Evolutionary conservation across 2,797 vertebrate genomes (phyloP).

Genomic region (Notolabrus celidotus): DNA sequence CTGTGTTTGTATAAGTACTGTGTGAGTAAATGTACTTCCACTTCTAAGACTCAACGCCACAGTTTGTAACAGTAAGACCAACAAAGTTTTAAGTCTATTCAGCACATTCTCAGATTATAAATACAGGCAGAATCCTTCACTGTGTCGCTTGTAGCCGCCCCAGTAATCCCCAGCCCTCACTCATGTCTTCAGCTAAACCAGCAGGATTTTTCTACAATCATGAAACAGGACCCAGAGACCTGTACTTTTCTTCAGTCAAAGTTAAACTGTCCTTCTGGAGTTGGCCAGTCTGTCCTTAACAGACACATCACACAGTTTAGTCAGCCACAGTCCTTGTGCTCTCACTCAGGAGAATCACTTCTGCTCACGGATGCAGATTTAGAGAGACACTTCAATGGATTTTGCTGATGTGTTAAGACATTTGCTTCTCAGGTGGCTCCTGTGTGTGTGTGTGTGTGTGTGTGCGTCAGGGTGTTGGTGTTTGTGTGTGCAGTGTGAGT

Average conservation of each 20-base stretch:
- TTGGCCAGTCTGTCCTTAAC: constrained; percentile 43
- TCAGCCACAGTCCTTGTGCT: constrained; percentile 29
- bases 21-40: too few species aligned
- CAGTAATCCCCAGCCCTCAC: neutral
- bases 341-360: constrained; percentile 48
- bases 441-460: constrained; percentile 11
- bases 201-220: constrained; percentile 9
- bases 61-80: too few species aligned
- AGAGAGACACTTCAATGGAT: constrained; percentile 59
- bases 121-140: neutral
- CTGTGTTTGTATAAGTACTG: too few species aligned
- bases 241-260: constrained; percentile 36
- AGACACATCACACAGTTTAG: constrained; percentile 50
- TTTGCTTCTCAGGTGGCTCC: constrained; percentile 51
- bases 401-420: constrained; percentile 59
- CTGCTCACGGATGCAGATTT: constrained; percentile 39
- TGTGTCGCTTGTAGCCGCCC: neutral
- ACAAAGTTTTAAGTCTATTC: too few species aligned
- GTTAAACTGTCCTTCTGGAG: constrained; percentile 49
- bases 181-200: neutral
- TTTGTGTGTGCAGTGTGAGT: constrained; percentile 5
- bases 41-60: too few species aligned
- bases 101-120: neutral
- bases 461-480: neutral
- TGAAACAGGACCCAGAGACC: constrained; percentile 5